These are phyloP conservation scores for Clinocottus analis DNA, from an alignment of 2,113 vertebrate genomes.

Conservation along the genomic window DNA sequence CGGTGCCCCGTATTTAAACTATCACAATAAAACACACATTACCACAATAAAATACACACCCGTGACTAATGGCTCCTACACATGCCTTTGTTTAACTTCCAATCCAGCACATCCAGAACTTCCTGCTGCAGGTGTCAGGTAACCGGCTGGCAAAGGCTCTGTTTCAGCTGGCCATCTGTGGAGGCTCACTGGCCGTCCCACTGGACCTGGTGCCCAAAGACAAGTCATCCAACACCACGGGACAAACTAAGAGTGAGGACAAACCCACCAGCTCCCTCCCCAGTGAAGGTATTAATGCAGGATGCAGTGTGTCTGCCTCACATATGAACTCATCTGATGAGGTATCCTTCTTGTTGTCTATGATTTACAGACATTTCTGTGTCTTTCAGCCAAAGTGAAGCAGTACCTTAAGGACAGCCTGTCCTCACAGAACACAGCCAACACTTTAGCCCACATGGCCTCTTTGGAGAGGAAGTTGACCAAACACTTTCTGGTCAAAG, in stretches of 20 bases:
- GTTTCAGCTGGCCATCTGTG: slow-evolving; percentile 85
- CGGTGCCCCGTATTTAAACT: no score
- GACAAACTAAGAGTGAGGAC: slow-evolving; percentile 50
- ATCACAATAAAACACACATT: no score
- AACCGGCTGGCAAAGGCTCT: slow-evolving; percentile 76
- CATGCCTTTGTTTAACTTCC: not conserved
- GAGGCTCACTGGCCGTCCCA: slow-evolving; percentile 80
- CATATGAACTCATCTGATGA: not conserved
- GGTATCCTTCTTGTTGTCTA: no score
- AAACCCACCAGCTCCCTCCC: slow-evolving; percentile 51
- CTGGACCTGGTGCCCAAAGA: slow-evolving; percentile 79
- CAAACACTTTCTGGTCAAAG: slow-evolving; percentile 78
- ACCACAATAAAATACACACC: no score
- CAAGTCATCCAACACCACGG: slow-evolving; percentile 54
- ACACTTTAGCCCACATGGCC: slow-evolving; percentile 73
- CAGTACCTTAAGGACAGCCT: slow-evolving; percentile 76
- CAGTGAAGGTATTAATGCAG: slow-evolving; percentile 76
- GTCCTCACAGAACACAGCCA: slow-evolving; percentile 52
- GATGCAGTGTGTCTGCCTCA: not conserved
- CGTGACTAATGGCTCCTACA: no score
- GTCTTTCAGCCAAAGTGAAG: slow-evolving; percentile 75
- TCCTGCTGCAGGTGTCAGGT: slow-evolving; percentile 73
- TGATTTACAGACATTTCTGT: not conserved
- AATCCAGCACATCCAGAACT: slow-evolving; percentile 75
- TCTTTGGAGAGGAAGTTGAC: slow-evolving; percentile 78